Percentiles rank a stretch among this genome's conserved stretches.
These are phyloP conservation scores for Perca flavescens DNA, from an alignment of 2,113 vertebrate genomes.

Conservation along the genomic window DNA sequence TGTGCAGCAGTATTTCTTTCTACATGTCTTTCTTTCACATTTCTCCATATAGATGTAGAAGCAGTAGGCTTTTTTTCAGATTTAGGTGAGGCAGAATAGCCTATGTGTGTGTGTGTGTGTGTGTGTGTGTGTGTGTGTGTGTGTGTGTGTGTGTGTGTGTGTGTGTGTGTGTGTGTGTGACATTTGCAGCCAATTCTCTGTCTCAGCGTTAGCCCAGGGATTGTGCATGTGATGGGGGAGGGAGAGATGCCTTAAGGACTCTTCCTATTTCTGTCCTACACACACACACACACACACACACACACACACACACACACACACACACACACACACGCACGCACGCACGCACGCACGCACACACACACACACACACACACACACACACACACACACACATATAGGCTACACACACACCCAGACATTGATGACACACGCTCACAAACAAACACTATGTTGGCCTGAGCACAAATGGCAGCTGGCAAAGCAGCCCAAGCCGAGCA, in stretches of 20 bases:
- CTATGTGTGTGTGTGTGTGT: neutral
- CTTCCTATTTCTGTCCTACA: conserved; percentile 39
- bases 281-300: conserved; percentile 33
- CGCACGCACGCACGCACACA: conserved; percentile 26
- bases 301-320: conserved; percentile 17
- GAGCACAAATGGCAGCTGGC: conserved; percentile 77
- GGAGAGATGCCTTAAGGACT: conserved; percentile 72
- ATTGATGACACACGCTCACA: conserved; percentile 61
- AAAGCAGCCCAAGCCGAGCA: conserved; percentile 75
- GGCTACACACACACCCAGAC: conserved; percentile 36
- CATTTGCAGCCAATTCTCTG: conserved; percentile 71
- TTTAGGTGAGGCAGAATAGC: neutral
- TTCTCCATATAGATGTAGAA: neutral
- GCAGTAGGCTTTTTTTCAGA: neutral
- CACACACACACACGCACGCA: conserved; percentile 33
- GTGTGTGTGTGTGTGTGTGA: conserved; percentile 42
- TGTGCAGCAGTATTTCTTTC: neutral
- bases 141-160: no score
- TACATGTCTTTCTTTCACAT: neutral
- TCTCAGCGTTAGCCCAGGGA: conserved; percentile 56
- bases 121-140: no score
- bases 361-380: conserved; percentile 55
- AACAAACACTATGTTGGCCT: conserved; percentile 62
- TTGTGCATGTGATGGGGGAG: conserved; percentile 60
- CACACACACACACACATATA: conserved; percentile 52